These are phyloP conservation scores for Cassiopea andromeda DNA, from an alignment of 30 jellyfish, hydroid and myxozoan genomes.

Conservation along the genomic window DNA sequence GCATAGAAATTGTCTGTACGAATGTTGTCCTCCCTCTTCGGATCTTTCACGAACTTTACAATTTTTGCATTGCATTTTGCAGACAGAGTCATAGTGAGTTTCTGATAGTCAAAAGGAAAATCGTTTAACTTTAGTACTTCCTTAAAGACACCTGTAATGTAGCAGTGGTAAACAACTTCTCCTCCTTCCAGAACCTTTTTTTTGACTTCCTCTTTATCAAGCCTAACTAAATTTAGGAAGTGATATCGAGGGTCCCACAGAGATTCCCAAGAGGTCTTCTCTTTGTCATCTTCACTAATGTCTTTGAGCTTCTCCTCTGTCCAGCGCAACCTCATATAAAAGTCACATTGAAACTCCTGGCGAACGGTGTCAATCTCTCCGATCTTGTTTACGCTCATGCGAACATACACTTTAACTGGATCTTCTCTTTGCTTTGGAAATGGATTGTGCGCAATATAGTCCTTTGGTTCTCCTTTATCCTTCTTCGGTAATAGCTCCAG, in stretches of 20 bases:
- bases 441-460: constrained; percentile 29
- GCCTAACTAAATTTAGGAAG: constrained; percentile 31
- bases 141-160: constrained; percentile 50
- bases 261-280: constrained; percentile 26
- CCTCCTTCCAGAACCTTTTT: constrained; percentile 1
- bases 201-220: constrained; percentile 20
- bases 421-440: constrained; percentile 27
- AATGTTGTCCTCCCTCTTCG: constrained; percentile 44
- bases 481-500: not conserved
- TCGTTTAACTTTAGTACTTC: constrained; percentile 45
- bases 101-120: constrained; percentile 69
- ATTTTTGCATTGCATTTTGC: constrained; percentile 36
- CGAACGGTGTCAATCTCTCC: constrained; percentile 67
- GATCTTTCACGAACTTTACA: constrained; percentile 10
- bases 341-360: constrained; percentile 52
- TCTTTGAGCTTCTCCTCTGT: constrained; percentile 13
- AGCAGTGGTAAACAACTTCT: constrained; percentile 42
- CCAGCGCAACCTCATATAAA: constrained; percentile 62
- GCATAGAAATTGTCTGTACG: constrained; percentile 59
- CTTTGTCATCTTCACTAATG: not conserved
- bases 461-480: not conserved
- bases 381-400: constrained; percentile 36
- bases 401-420: constrained; percentile 31
- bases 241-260: constrained; percentile 60
- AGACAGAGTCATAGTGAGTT: constrained; percentile 45